phyloP scores from a whole-genome alignment of 2,113 vertebrate genomes.

The Colaptes auratus region DNA sequence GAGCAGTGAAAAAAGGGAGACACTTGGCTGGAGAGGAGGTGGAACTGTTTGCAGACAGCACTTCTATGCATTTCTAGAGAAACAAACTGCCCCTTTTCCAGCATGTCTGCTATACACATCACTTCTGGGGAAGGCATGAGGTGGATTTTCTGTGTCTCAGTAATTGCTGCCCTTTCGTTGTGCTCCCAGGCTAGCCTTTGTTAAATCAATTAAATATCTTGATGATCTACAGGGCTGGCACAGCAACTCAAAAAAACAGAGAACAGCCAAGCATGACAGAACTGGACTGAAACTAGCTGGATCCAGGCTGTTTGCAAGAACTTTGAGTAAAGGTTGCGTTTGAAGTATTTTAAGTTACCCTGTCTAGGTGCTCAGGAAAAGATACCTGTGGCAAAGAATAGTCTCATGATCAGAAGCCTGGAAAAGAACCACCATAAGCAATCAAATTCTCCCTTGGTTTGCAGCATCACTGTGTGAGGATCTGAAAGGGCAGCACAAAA shows the following conservation, averaged over 20 bases:
- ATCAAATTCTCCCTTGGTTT: not conserved
- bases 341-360: not conserved
- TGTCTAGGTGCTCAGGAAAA: not conserved
- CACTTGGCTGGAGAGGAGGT: not conserved
- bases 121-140: not conserved
- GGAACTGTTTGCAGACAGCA: not conserved
- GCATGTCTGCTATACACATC: not conserved
- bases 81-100: not conserved
- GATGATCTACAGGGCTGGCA: slow-evolving; percentile 4
- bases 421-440: not conserved
- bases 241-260: not conserved
- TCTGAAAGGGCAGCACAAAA: not conserved
- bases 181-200: slow-evolving; percentile 16
- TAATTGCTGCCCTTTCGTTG: not conserved
- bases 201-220: slow-evolving; percentile 18
- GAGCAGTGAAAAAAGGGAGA: not conserved
- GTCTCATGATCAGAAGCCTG: not conserved
- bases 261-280: slow-evolving; percentile 30
- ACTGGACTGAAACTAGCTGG: not conserved
- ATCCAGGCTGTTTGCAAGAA: not conserved
- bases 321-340: not conserved
- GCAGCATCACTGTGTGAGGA: not conserved
- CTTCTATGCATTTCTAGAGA: not conserved
- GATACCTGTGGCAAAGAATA: not conserved
- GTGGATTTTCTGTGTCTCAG: slow-evolving; percentile 5